Base-by-base conservation (phyloP, 2,797 vertebrate species). In the Helicolenus hilgendorfi region DNA sequence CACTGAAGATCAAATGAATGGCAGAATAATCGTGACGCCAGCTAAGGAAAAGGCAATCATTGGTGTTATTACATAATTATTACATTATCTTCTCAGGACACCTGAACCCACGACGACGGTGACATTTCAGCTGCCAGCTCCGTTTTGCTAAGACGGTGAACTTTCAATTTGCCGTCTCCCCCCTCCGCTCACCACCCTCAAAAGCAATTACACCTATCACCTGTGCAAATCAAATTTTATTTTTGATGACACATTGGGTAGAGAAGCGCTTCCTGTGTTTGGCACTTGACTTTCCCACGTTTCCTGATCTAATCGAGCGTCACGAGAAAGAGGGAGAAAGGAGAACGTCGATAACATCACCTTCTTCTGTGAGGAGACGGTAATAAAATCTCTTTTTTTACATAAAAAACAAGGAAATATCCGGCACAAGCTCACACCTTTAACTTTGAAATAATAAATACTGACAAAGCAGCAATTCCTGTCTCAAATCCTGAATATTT, bases 201-300 rank as follows among this genome's bases (percentile, higher is more conserved):
- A 96, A 96, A 92, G 91, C 91, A 96, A 96, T 97, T 94, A 95
- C 76, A 91, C 59, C 70, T 91, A 91, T 95, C 94, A 79, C 71
- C 85, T 49, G 79, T 58, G 71, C 63, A 81, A 92, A 95, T 96
- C 90, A 72, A 85, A 92, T 87, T 69, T 77, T 69, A 89, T 81
- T 92, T 94, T 72, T 93, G 89, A 96, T 94, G 94, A 95, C 92
- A 90, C 81, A 58, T 72, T 31, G 26, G 36, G 76, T 20, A 60
- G 69, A 81, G 78, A 81, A 89, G 70, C n/a, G 35, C 83, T 93
- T 94, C 83, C 90, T 92, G 90, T 82, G 92, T 79, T 79, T 67
- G 86, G 55, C 84, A 85, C 92, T 96, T 87, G 88, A 94, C 92
- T 94, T 91, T 86, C 84, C 63, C 59, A 22, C 45, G 56, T 86